These are phyloP conservation scores for Collichthys lucidus DNA, from an alignment of 2,113 vertebrate genomes.

Conservation along the genomic window DNA sequence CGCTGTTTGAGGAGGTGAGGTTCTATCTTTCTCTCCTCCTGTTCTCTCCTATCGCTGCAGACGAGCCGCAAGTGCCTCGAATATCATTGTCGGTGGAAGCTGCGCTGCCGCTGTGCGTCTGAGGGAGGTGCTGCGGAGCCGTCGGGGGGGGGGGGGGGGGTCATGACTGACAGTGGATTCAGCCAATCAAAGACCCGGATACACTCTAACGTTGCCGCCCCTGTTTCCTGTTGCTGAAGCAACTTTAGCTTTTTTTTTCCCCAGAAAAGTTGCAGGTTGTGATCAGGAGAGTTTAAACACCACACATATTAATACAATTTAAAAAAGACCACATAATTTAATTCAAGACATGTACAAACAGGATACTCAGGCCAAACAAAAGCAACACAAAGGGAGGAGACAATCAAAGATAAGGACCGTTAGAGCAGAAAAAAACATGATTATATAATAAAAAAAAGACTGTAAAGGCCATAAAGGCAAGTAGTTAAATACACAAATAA, in stretches of 20 bases:
- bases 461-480: too few relatives aligned
- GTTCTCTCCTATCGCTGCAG: conserved; percentile 74
- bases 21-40: conserved; percentile 62
- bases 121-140: conserved; percentile 78
- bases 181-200: conserved; percentile 64
- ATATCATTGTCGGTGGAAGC: conserved; percentile 77
- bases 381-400: too few relatives aligned
- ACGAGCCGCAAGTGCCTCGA: conserved; percentile 79
- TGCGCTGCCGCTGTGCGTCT: conserved; percentile 78
- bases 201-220: conserved; percentile 30
- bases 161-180: conserved; percentile 65
- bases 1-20: conserved; percentile 70
- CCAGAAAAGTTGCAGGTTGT: conserved; percentile 23
- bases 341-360: too few relatives aligned
- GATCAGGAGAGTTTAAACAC: background rate
- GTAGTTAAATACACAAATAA: too few relatives aligned
- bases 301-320: background rate
- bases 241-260: conserved; percentile 1
- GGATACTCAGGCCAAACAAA: too few relatives aligned
- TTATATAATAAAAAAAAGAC: too few relatives aligned
- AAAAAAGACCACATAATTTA: too few relatives aligned
- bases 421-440: too few relatives aligned
- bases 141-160: background rate
- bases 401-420: too few relatives aligned
- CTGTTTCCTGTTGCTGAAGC: conserved; percentile 64